Percentiles rank a stretch among this genome's conserved stretches.
These are phyloP conservation scores for Drosophila takahashii DNA, from an alignment of 1,140 invertebrate species.

Conservation along the genomic window DNA sequence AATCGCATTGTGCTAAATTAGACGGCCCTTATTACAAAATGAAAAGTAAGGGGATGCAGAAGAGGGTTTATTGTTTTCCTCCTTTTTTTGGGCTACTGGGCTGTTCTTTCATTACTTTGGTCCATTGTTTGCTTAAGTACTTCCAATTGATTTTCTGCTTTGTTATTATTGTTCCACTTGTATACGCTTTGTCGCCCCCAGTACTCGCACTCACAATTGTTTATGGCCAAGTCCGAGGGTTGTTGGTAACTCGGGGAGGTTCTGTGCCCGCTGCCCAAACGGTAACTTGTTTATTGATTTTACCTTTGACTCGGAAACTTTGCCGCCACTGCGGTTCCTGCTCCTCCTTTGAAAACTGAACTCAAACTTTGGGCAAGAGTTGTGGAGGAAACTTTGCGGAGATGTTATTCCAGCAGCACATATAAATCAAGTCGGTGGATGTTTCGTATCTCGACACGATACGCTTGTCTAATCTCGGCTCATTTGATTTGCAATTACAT, in stretches of 20 bases:
- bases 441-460: not conserved
- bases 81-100: constrained; percentile 25
- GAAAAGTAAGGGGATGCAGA: constrained; percentile 6
- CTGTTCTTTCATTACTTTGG: constrained; percentile 54
- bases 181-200: constrained; percentile 74
- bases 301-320: constrained; percentile 44
- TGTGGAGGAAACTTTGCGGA: not conserved
- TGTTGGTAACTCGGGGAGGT: constrained; percentile 27
- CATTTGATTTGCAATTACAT: constrained; percentile 45
- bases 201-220: constrained; percentile 53
- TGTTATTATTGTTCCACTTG: constrained; percentile 75
- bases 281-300: constrained; percentile 70
- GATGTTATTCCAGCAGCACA: not conserved
- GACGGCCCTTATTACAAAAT: constrained; percentile 63
- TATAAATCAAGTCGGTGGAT: constrained; percentile 3
- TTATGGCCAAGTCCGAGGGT: constrained; percentile 46
- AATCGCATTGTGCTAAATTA: constrained; percentile 74
- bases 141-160: constrained; percentile 78
- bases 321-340: constrained; percentile 11
- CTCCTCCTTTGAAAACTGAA: constrained; percentile 13
- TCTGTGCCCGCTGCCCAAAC: constrained; percentile 26
- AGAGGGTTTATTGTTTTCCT: constrained; percentile 40
- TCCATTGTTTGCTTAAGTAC: constrained; percentile 78
- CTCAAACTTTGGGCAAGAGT: constrained; percentile 21
- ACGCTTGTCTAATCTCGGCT: constrained; percentile 24